These are phyloP conservation scores for Heptranchias perlo DNA, from an alignment of 2,113 vertebrate species.

Conservation along the genomic window DNA sequence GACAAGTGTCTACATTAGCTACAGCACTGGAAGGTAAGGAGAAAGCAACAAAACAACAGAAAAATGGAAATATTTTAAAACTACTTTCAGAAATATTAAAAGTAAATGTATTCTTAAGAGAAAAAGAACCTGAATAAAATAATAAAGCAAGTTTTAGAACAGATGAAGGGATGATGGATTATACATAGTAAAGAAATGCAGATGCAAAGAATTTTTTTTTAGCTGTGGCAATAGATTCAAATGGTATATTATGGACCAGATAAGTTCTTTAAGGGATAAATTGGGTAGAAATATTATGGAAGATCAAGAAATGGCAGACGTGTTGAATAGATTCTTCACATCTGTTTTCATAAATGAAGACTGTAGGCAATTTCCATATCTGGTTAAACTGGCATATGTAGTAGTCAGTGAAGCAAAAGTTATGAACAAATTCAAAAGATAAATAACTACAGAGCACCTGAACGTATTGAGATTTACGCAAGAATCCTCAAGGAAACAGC, in stretches of 20 bases:
- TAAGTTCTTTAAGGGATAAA: neutral
- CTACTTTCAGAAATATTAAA: neutral
- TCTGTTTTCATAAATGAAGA: constrained; percentile 4
- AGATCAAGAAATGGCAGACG: neutral
- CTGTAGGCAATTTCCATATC: neutral
- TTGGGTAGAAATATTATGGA: neutral
- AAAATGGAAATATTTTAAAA: neutral
- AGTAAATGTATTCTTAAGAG: neutral
- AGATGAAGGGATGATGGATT: neutral
- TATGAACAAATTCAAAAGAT: neutral
- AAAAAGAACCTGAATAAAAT: neutral
- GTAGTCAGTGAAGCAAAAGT: neutral
- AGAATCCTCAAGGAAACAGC: neutral
- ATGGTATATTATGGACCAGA: neutral
- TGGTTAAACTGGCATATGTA: neutral
- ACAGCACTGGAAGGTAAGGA: neutral
- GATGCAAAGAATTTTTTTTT: neutral
- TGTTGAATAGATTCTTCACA: constrained; percentile 23
- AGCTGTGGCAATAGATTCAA: neutral
- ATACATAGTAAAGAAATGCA: neutral
- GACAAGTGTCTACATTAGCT: neutral
- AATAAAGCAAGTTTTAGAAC: neutral
- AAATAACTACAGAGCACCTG: neutral
- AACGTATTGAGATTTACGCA: neutral
- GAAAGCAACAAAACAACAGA: neutral